phyloP scores from a whole-genome alignment of 2,113 vertebrate species.

The Lampris megalopsis region DNA sequence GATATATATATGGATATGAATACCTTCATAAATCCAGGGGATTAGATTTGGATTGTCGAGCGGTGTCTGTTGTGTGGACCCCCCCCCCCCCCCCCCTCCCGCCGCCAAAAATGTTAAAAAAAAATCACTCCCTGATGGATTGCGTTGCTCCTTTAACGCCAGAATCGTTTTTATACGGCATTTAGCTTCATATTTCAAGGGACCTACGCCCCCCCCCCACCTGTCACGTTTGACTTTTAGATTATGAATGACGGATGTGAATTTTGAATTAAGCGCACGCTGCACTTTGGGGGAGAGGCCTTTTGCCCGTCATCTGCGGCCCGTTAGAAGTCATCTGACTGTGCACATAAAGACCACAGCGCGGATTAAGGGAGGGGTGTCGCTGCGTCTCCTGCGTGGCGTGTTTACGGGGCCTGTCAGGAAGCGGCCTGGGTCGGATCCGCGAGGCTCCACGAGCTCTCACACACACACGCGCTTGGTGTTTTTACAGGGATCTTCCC shows the following conservation, averaged over 20 bases:
- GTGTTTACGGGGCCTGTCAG: not conserved
- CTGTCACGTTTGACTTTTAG: conserved; percentile 50
- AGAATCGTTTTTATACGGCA: conserved; percentile 30
- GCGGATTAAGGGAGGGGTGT: conserved; percentile 15
- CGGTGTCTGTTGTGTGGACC: conserved; percentile 33
- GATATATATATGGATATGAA: conserved; percentile 49
- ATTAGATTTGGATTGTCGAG: conserved; percentile 63
- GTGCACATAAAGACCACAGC: conserved; percentile 6
- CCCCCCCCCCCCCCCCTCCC: not conserved
- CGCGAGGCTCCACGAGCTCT: too few relatives aligned
- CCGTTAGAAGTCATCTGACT: conserved; percentile 26
- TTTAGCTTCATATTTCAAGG: conserved; percentile 45
- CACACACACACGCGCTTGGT: too few relatives aligned
- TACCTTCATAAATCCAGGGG: conserved; percentile 64
- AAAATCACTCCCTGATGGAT: conserved; percentile 27
- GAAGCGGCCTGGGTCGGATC: not conserved
- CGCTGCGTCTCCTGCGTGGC: not conserved
- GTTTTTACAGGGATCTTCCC: too few relatives aligned
- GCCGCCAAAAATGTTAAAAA: not conserved
- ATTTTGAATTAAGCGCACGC: conserved; percentile 6
- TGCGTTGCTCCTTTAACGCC: conserved; percentile 12
- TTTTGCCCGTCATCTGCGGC: conserved; percentile 13
- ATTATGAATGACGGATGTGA: conserved; percentile 35
- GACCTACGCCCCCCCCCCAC: conserved; percentile 2
- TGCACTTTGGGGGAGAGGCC: conserved; percentile 1